A percentile compares a stretch with the other conserved stretches of the same genome.
Conservation (phyloP, 2,113 vertebrate genomes). For the Blennius ocellaris region DNA sequence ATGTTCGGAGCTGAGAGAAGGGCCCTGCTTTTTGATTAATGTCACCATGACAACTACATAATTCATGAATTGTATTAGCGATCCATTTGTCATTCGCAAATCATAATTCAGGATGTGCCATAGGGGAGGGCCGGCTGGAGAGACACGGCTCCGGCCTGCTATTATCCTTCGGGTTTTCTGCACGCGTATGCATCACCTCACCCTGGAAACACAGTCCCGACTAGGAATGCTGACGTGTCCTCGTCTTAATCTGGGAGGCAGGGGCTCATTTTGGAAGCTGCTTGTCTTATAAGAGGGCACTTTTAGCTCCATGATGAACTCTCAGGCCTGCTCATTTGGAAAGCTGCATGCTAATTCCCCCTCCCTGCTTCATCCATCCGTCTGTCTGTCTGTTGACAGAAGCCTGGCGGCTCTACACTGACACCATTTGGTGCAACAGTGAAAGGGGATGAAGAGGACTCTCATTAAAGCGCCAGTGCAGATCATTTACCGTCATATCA, state of each 20-base stretch:
- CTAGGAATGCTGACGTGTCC: constrained; percentile 55
- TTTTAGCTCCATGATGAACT: constrained; percentile 65
- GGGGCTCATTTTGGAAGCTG: constrained; percentile 40
- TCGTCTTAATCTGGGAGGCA: constrained; percentile 49
- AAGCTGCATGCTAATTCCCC: constrained; percentile 51
- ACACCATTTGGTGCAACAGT: constrained; percentile 67
- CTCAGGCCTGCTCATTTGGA: constrained; percentile 59
- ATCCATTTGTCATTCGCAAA: constrained; percentile 83
- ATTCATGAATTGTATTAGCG: constrained; percentile 85
- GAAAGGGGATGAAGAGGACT: constrained; percentile 47
- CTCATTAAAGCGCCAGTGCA: constrained; percentile 48
- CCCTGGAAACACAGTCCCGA: background rate
- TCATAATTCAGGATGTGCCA: constrained; percentile 77
- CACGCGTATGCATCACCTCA: background rate
- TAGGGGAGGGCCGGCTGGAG: constrained; percentile 53
- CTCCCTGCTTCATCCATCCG: constrained; percentile 24
- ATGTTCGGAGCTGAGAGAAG: constrained; percentile 70
- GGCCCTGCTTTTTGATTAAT: constrained; percentile 80
- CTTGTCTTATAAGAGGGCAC: constrained; percentile 39
- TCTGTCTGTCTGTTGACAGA: constrained; percentile 49
- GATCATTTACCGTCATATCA: constrained; percentile 62
- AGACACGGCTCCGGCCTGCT: constrained; percentile 44
- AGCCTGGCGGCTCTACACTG: constrained; percentile 61
- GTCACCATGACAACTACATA: constrained; percentile 85
- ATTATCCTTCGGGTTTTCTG: constrained; percentile 50